These are phyloP conservation scores for Danio rerio DNA, from an alignment of 2,113 vertebrate genomes.

Conservation along the genomic window GRCz12tu NC_133196.1:13303501-13304000, in stretches of 20 bases:
- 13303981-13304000: slow-evolving; percentile 16
- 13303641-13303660: slow-evolving; percentile 85
- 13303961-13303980: background rate
- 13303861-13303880: background rate
- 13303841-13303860: background rate
- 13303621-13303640: slow-evolving; percentile 86
- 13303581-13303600: slow-evolving; percentile 95
- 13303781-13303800: background rate
- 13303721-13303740: background rate
- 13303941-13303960: background rate
- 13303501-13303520: too few species aligned
- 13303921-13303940: background rate
- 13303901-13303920: background rate
- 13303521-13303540: background rate
- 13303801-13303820: background rate
- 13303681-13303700: background rate
- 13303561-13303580: slow-evolving; percentile 72
- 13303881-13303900: background rate
- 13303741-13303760: background rate
- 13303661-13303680: background rate
- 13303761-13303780: background rate
- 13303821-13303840: background rate
- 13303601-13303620: slow-evolving; percentile 81
- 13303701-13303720: background rate
- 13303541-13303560: background rate